Conservation (phyloP, 2,797 vertebrate species). For the Ciconia nigra region DNA sequence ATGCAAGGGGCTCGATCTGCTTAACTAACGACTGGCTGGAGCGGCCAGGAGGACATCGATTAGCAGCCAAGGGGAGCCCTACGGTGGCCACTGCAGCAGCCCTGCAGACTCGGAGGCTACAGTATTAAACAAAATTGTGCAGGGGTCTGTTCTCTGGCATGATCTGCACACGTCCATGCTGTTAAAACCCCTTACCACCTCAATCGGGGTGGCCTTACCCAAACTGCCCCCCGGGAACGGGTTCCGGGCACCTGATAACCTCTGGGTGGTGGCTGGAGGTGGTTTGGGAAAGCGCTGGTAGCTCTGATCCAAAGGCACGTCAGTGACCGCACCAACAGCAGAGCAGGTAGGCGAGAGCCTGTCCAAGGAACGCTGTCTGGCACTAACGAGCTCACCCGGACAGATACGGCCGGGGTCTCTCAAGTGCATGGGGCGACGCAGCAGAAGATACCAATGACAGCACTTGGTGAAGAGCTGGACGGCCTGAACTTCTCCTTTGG, state of each 20-base stretch:
- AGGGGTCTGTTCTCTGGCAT: too few relatives aligned
- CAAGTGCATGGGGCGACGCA: neutral
- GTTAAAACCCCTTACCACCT: neutral
- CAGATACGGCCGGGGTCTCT: rapidly evolving
- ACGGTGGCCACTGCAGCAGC: neutral
- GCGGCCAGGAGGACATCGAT: rapidly evolving
- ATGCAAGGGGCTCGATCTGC: neutral
- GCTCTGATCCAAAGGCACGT: neutral
- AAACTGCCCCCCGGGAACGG: rapidly evolving
- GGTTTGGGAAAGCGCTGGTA: neutral
- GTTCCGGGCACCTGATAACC: neutral
- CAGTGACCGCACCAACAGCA: neutral
- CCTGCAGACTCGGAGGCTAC: neutral
- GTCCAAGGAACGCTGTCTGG: rapidly evolving
- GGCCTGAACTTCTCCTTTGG: neutral
- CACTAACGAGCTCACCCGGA: rapidly evolving
- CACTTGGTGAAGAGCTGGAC: neutral
- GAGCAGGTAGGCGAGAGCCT: rapidly evolving
- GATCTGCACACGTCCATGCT: rapidly evolving
- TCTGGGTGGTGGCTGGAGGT: neutral
- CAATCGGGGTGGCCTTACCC: rapidly evolving
- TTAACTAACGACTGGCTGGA: neutral
- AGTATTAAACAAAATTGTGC: rapidly evolving
- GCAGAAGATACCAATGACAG: neutral
- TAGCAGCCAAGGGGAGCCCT: neutral